Conservation (phyloP, 53 echinoderm and acorn worm species). For the Antedon mediterranea region DNA sequence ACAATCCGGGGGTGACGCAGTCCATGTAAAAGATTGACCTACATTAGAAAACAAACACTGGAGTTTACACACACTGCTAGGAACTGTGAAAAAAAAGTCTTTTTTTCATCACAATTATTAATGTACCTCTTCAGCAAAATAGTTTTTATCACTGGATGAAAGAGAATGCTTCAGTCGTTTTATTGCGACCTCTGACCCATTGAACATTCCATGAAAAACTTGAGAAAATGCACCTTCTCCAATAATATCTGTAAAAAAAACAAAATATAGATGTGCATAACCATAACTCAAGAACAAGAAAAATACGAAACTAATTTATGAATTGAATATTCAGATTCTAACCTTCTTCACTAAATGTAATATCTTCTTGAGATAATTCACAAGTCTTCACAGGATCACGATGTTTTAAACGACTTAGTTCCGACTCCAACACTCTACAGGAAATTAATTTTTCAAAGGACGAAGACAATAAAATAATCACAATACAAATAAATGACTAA, state of each 20-base stretch:
- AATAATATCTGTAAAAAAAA: conserved; percentile 12
- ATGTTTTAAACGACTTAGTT: conserved; percentile 26
- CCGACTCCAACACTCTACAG: conserved; percentile 29
- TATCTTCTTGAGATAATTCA: conserved; percentile 36
- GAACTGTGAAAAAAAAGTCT: too few relatives aligned
- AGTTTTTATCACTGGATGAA: conserved; percentile 31
- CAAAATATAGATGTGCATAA: too few relatives aligned
- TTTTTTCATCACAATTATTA: not conserved
- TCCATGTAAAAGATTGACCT: conserved; percentile 42
- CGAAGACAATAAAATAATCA: too few relatives aligned
- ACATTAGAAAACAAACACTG: not conserved
- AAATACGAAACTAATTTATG: too few relatives aligned
- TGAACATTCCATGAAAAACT: conserved; percentile 39
- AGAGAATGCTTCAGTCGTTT: conserved; percentile 40
- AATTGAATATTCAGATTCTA: not conserved
- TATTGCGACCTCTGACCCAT: conserved; percentile 50
- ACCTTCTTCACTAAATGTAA: conserved; percentile 32
- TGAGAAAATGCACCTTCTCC: conserved; percentile 48
- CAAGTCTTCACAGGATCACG: conserved; percentile 32
- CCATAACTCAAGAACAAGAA: too few relatives aligned
- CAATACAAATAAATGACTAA: too few relatives aligned
- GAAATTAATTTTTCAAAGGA: too few relatives aligned
- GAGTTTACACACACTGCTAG: too few relatives aligned
- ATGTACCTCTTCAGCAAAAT: conserved; percentile 55
- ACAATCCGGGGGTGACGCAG: conserved; percentile 42